Percentiles rank a stretch among this genome's conserved stretches.
These are phyloP conservation scores for Cinclus mexicanus DNA, from an alignment of 2,113 vertebrate genomes.

Conservation along the genomic window DNA sequence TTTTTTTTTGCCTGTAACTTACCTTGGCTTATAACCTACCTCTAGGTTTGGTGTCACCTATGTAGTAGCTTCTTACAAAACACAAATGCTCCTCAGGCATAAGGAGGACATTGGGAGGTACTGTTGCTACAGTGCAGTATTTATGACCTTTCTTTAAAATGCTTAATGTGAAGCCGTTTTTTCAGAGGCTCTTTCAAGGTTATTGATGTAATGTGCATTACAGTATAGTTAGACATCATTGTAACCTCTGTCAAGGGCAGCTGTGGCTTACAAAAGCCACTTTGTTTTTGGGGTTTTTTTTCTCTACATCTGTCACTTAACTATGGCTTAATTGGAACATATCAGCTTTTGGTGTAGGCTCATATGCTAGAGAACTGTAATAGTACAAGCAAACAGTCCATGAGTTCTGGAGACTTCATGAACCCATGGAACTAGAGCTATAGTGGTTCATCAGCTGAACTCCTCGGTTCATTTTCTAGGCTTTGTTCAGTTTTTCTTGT, in stretches of 20 bases:
- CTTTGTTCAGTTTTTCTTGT: constrained; percentile 70
- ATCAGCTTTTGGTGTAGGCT: constrained; percentile 63
- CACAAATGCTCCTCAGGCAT: constrained; percentile 27
- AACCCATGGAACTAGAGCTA: constrained; percentile 41
- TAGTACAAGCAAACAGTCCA: constrained; percentile 47
- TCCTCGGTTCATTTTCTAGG: constrained; percentile 68
- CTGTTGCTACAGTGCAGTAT: constrained; percentile 71
- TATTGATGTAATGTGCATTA: constrained; percentile 67
- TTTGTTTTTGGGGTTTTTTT: background rate
- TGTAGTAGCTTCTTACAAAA: constrained; percentile 60
- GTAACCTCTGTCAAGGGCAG: constrained; percentile 68
- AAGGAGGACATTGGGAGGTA: constrained; percentile 58
- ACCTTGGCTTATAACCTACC: constrained; percentile 73
- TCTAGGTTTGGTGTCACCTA: constrained; percentile 69
- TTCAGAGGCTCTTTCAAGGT: constrained; percentile 66
- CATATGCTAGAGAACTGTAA: constrained; percentile 62
- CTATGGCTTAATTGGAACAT: constrained; percentile 67
- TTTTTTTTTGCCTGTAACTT: constrained; percentile 50
- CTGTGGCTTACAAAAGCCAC: constrained; percentile 58
- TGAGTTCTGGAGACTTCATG: constrained; percentile 30
- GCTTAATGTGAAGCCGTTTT: constrained; percentile 69
- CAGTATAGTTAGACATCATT: constrained; percentile 64
- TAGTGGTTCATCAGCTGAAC: constrained; percentile 61
- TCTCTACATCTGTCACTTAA: constrained; percentile 57
- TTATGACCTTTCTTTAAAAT: constrained; percentile 70